Evolutionary conservation across 2,797 vertebrate genomes (phyloP), one percentile per base, ranked within the genome.

Genomic region (Thripadectes ignobilis): DNA sequence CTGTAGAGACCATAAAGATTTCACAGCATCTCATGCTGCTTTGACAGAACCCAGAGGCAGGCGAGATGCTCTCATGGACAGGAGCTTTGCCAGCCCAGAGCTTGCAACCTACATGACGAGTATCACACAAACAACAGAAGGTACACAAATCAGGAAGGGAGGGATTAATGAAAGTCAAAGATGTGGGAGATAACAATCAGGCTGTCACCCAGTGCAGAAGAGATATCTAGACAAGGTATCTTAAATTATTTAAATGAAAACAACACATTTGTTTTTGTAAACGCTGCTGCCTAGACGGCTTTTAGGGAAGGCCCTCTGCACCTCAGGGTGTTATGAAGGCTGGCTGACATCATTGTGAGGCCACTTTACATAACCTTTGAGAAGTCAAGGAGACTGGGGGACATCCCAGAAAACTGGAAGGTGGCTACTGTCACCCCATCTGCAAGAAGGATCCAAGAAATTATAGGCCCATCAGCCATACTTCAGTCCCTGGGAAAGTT

Each of bases 101-200:
- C n/a, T 43, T 55, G 59, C 69, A 93, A 78, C n/a, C 36, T 61
- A 48, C 41, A 61, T 16, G 52, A 74, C 1, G 4, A 69, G 20
- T 3, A 2, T 22, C 55, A 74, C 34, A 89, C 52, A 95, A 95
- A 94, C 88, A 93, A 82, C 61, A 52, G 62, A 69, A 92, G 83
- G 67, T 69, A 80, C 0, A 86, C 80, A 67, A 91, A 36, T 63
- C 95, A 97, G 95, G 95, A 95, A 97, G 90, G 93, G 95, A 95
- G 94, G 95, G 93, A 95, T 91, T 93, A 93, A 93, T 95, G 86
- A 87, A 94, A 96, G 92, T 87, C 78, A 68, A 74, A 90, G 90
- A 81, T 73, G 69, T 1, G 1, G 71, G 48, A 93, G 93, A 96
- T 96, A 95, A 95, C 71, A 67, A 95, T 95, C 93, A 89, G 45